Evolutionary conservation across 30 jellyfish, hydroid and myxozoan genomes (phyloP).

Genomic region (Pseudorhiza aurosa): DNA sequence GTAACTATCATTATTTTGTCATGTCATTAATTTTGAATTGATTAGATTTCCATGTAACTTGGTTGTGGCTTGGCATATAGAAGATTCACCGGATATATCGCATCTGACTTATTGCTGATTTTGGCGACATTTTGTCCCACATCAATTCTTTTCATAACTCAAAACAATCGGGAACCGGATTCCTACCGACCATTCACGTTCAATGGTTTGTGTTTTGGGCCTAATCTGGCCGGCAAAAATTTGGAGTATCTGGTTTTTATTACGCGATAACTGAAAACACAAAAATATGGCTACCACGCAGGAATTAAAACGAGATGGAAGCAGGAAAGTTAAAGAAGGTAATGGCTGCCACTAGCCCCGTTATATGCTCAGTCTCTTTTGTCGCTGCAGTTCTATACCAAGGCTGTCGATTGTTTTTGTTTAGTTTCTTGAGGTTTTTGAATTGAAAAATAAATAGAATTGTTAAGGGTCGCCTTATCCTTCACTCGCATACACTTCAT

Average conservation of each 20-base stretch:
- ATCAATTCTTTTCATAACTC: neutral
- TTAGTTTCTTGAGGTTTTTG: no score
- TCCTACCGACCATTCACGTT: neutral
- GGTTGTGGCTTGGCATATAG: conserved; percentile 1
- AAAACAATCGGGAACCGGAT: no score
- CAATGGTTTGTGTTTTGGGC: neutral
- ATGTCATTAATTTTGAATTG: conserved; percentile 18
- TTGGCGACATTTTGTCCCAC: neutral
- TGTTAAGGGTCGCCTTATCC: no score
- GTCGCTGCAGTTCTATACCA: no score
- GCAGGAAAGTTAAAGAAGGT: conserved; percentile 69
- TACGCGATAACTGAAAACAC: no score
- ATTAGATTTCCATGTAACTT: neutral
- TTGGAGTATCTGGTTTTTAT: no score
- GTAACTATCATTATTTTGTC: neutral
- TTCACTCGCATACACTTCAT: no score
- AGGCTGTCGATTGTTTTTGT: no score
- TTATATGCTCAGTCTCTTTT: no score
- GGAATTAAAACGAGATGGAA: conserved; percentile 55
- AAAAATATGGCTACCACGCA: conserved; percentile 21
- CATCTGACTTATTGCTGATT: neutral
- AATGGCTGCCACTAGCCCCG: no score
- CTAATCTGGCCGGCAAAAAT: neutral
- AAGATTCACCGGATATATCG: conserved; percentile 10
- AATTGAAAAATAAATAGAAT: no score